These are phyloP conservation scores for Notospermus geniculatus DNA, from an alignment of 1,140 invertebrate genomes.

Conservation along the genomic window DNA sequence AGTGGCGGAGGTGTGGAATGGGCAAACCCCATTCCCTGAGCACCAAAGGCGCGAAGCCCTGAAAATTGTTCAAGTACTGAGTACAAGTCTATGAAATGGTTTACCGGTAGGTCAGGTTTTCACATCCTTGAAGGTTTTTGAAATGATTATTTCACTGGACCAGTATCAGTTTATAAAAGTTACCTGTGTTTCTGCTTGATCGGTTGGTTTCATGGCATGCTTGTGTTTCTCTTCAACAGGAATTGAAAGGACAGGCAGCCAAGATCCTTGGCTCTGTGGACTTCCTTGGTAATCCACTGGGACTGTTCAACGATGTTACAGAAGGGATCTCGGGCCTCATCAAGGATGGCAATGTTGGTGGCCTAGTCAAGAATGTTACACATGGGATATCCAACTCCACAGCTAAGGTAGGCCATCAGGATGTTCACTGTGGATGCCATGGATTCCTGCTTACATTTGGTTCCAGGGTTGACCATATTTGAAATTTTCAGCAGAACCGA, in stretches of 20 bases:
- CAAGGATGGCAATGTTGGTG: conserved; percentile 83
- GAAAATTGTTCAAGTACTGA: neutral
- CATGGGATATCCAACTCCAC: conserved; percentile 96
- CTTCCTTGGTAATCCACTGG: conserved; percentile 95
- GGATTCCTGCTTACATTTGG: neutral
- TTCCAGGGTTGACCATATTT: neutral
- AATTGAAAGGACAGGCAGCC: conserved; percentile 91
- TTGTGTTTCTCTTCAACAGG: conserved; percentile 58
- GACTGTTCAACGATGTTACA: conserved; percentile 91
- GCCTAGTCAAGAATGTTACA: conserved; percentile 90
- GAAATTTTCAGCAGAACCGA: too few relatives aligned
- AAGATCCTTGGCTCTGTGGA: conserved; percentile 94
- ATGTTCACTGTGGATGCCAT: neutral
- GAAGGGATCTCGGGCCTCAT: conserved; percentile 91
- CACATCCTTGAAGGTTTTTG: too few relatives aligned
- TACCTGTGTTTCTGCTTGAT: too few relatives aligned
- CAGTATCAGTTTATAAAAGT: too few relatives aligned
- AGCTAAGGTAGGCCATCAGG: conserved; percentile 74
- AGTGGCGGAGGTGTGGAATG: neutral
- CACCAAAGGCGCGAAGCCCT: neutral
- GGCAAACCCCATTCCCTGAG: neutral
- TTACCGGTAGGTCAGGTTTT: too few relatives aligned
- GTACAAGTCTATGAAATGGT: neutral
- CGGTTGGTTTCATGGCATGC: too few relatives aligned
- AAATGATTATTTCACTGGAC: too few relatives aligned